These are phyloP conservation scores for Tigriopus californicus DNA, from an alignment of 2,888 invertebrate species.

Conservation along the genomic window DNA sequence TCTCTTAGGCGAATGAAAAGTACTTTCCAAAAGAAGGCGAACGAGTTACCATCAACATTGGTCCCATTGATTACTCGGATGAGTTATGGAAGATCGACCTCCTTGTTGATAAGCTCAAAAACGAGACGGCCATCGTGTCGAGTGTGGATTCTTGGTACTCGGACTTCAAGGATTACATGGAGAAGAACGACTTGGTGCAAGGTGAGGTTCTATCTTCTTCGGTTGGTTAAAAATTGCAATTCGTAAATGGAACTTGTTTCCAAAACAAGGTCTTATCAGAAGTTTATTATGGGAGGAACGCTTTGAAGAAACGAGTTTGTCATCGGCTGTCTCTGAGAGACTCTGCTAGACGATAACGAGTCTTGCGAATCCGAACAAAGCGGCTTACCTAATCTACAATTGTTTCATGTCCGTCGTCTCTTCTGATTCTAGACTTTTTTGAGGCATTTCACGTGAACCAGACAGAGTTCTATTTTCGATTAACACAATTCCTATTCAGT, in stretches of 20 bases:
- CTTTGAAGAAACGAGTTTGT: too few relatives aligned
- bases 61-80: conserved; percentile 17
- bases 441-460: not conserved
- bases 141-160: conserved; percentile 39
- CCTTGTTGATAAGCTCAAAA: conserved; percentile 15
- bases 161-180: not conserved
- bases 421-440: not conserved
- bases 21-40: conserved; percentile 23
- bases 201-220: not conserved
- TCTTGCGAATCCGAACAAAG: too few relatives aligned
- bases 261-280: too few relatives aligned
- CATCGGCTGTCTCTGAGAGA: too few relatives aligned
- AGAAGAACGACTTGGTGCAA: not conserved
- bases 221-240: too few relatives aligned
- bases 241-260: too few relatives aligned
- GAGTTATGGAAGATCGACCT: conserved; percentile 18
- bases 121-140: conserved; percentile 29
- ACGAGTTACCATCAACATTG: conserved; percentile 18
- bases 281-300: too few relatives aligned
- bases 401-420: too few relatives aligned
- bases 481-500: not conserved
- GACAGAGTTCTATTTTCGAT: not conserved
- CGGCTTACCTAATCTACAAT: too few relatives aligned
- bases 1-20: conserved; percentile 19
- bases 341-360: too few relatives aligned